phyloP scores from a whole-genome alignment of 2,797 vertebrate species.

The Spinibarbus caldwelli region DNA sequence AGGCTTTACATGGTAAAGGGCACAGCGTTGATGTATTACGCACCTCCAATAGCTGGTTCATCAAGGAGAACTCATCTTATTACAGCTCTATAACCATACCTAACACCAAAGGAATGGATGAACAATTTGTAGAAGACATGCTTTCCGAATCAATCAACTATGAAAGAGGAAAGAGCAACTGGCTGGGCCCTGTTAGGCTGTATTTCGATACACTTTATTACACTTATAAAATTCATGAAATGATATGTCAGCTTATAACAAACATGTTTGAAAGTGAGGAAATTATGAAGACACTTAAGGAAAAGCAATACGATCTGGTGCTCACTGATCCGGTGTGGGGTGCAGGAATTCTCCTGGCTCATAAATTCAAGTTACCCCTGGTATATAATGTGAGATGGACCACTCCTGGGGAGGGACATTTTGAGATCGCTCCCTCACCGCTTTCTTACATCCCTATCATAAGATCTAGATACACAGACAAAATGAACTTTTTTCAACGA shows the following conservation, averaged over 20 bases:
- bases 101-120: conserved; percentile 25
- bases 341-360: conserved; percentile 68
- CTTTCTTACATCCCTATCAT: conserved; percentile 36
- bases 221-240: conserved; percentile 52
- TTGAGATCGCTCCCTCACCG: conserved; percentile 30
- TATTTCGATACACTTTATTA: conserved; percentile 25
- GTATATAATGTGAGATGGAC: conserved; percentile 56
- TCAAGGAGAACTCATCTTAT: conserved; percentile 44
- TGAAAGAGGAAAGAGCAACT: conserved; percentile 58
- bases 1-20: conserved; percentile 36
- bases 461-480: conserved; percentile 30
- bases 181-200: background rate
- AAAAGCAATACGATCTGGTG: conserved; percentile 67
- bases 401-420: conserved; percentile 37
- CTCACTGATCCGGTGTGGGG: conserved; percentile 72
- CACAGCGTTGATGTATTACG: conserved; percentile 46
- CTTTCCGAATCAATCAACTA: conserved; percentile 56
- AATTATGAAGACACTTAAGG: conserved; percentile 64
- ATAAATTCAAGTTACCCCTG: conserved; percentile 68
- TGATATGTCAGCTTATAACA: conserved; percentile 59
- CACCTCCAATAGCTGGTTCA: conserved; percentile 40
- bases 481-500: conserved; percentile 40
- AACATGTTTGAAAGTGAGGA: conserved; percentile 62
- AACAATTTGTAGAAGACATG: conserved; percentile 35
- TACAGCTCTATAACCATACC: conserved; percentile 45